phyloP scores from a whole-genome alignment of 2,888 invertebrate genomes.

The Trissonchulus latispiculum region DNA sequence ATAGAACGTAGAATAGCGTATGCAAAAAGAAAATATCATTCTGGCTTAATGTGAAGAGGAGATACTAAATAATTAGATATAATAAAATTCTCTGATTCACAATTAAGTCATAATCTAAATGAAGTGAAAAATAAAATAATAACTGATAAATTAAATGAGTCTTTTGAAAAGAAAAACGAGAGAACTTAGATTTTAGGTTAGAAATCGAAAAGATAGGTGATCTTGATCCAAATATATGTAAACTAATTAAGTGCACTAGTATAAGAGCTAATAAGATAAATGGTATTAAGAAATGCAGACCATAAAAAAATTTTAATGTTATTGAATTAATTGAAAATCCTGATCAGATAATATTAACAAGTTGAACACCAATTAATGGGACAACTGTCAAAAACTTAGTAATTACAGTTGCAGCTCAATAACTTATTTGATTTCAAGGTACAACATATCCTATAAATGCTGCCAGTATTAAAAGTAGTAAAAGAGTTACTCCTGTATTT shows the following conservation, averaged over 20 bases:
- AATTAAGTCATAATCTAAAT: slow-evolving; percentile 34
- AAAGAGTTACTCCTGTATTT: slow-evolving; percentile 57
- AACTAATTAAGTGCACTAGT: background rate
- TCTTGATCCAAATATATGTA: background rate
- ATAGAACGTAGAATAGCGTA: slow-evolving; percentile 69
- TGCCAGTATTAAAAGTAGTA: slow-evolving; percentile 60
- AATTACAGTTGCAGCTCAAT: slow-evolving; percentile 69
- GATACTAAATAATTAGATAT: slow-evolving; percentile 60
- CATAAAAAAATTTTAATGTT: slow-evolving; percentile 32
- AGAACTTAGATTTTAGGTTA: slow-evolving; percentile 32
- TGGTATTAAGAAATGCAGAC: slow-evolving; percentile 30
- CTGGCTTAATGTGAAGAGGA: slow-evolving; percentile 66
- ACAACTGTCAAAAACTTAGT: slow-evolving; percentile 63
- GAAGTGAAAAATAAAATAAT: slow-evolving; percentile 52
- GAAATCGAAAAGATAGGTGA: background rate
- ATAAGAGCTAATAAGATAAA: slow-evolving; percentile 25
- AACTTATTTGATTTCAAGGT: slow-evolving; percentile 70
- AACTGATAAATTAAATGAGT: slow-evolving; percentile 49
- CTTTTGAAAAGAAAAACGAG: slow-evolving; percentile 32
- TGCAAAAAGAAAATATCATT: slow-evolving; percentile 73
- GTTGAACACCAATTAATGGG: slow-evolving; percentile 56
- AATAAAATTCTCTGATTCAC: slow-evolving; percentile 58
- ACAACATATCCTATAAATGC: slow-evolving; percentile 68
- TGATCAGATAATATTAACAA: slow-evolving; percentile 54
- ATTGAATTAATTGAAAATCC: slow-evolving; percentile 26